These are phyloP conservation scores for Calyptommatus sinebrachiatus DNA, from an alignment of 2,113 vertebrate species.

Conservation along the genomic window DNA sequence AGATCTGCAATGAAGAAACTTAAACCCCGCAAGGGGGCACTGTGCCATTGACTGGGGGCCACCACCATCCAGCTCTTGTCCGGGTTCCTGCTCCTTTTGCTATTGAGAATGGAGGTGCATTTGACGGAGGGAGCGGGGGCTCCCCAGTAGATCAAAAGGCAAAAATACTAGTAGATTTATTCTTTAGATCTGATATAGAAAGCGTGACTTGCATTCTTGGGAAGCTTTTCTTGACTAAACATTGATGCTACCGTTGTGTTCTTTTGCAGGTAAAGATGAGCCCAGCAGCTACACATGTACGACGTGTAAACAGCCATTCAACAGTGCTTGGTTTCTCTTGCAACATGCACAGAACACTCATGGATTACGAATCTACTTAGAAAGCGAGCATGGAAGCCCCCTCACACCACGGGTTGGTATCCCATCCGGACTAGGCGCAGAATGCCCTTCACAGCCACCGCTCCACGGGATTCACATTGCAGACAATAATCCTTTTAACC, in stretches of 20 bases:
- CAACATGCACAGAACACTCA: constrained; percentile 99
- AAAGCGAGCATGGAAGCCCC: constrained; percentile 97
- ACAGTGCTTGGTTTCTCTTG: constrained; percentile 98
- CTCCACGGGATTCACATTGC: constrained; percentile 98
- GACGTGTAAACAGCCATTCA: constrained; percentile 98
- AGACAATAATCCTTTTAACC: constrained; percentile 98
- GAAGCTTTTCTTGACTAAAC: constrained; percentile 49
- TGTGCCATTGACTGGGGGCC: too few species aligned
- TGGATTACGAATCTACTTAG: constrained; percentile 99
- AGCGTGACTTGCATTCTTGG: background rate
- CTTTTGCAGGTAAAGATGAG: constrained; percentile 96
- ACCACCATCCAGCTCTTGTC: too few species aligned
- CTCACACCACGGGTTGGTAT: constrained; percentile 96
- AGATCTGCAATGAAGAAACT: too few species aligned
- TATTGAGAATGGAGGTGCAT: too few species aligned
- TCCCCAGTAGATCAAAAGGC: too few species aligned
- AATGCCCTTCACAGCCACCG: constrained; percentile 95
- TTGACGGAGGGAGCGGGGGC: too few species aligned
- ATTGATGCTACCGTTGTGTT: constrained; percentile 79
- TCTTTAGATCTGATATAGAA: background rate
- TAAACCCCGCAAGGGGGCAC: too few species aligned
- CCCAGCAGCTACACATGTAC: constrained; percentile 99
- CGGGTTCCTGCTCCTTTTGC: too few species aligned
- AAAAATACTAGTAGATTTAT: too few species aligned
- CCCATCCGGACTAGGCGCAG: constrained; percentile 92